Percentiles rank a stretch among this genome's conserved stretches.
Conservation (phyloP, 2,797 vertebrate genomes). For the Cirrhinus molitorella region DNA sequence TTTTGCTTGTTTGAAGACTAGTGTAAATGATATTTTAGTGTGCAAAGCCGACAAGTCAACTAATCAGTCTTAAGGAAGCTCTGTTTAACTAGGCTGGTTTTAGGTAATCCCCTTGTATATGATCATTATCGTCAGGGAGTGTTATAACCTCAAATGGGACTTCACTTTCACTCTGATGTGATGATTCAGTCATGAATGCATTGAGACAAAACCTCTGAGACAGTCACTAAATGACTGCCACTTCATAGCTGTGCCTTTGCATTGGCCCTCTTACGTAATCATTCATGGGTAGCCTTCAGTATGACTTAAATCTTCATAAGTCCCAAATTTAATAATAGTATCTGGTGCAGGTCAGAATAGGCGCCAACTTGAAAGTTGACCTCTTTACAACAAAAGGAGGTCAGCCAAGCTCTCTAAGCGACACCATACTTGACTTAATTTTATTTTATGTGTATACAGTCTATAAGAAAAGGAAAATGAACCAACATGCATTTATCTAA, state of each 20-base stretch:
- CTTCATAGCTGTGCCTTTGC: not conserved
- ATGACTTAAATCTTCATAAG: not conserved
- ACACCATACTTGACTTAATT: not conserved
- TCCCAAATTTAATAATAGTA: slow-evolving; percentile 40
- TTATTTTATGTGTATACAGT: not conserved
- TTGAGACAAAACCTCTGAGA: not conserved
- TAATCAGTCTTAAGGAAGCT: not conserved
- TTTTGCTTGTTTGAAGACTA: not conserved
- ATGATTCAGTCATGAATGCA: not conserved
- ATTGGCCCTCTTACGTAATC: not conserved
- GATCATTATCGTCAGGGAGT: not conserved
- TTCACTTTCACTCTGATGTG: not conserved
- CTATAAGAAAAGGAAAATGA: not conserved
- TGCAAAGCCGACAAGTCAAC: not conserved
- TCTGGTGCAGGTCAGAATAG: slow-evolving; percentile 44
- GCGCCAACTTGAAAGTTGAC: slow-evolving; percentile 16
- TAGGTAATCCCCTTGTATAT: not conserved
- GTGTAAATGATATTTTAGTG: not conserved
- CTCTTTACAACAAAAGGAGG: slow-evolving; percentile 42
- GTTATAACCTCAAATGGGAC: not conserved
- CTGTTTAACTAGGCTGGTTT: not conserved
- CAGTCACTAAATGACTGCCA: not conserved
- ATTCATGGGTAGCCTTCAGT: not conserved
- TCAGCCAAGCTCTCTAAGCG: not conserved
- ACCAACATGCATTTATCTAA: not conserved